Evolutionary conservation across 2,113 vertebrate species (phyloP).

Genomic region (Genyomyrus donnyi): DNA sequence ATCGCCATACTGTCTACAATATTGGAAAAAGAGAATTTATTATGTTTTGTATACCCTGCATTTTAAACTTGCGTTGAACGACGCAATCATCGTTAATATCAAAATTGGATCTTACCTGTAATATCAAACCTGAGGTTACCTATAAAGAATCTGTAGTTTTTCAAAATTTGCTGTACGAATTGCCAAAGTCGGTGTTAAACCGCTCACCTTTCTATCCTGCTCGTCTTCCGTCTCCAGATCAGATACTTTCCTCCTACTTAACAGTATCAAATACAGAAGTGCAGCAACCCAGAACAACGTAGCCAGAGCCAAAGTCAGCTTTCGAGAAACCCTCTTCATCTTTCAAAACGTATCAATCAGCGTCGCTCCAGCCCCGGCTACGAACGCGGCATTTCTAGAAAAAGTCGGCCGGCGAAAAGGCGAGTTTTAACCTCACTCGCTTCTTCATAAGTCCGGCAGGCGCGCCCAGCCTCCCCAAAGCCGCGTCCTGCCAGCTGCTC

Average conservation of each 20-base stretch:
- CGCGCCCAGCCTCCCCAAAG: background rate
- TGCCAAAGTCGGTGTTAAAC: background rate
- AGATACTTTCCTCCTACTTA: conserved; percentile 36
- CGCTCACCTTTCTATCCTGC: conserved; percentile 31
- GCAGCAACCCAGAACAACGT: conserved; percentile 39
- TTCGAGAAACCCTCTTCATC: conserved; percentile 42
- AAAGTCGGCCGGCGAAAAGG: conserved; percentile 6
- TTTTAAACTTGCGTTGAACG: background rate
- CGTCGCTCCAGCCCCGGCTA: background rate
- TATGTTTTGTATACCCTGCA: background rate
- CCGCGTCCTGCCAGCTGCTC: background rate
- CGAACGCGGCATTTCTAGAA: conserved; percentile 9
- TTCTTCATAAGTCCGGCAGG: conserved; percentile 12
- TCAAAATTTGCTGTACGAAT: background rate
- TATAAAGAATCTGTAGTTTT: background rate
- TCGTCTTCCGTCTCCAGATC: conserved; percentile 20
- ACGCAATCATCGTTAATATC: background rate
- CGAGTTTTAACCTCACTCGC: conserved; percentile 10
- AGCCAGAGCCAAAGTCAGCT: conserved; percentile 31
- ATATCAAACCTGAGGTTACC: background rate
- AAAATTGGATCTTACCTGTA: background rate
- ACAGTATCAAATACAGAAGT: conserved; percentile 37
- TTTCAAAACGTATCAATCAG: conserved; percentile 11
- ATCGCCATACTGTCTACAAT: background rate
- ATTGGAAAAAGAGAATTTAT: background rate